Evolutionary conservation across 2,113 vertebrate genomes (phyloP).

Genomic region (Pelobates fuscus): DNA sequence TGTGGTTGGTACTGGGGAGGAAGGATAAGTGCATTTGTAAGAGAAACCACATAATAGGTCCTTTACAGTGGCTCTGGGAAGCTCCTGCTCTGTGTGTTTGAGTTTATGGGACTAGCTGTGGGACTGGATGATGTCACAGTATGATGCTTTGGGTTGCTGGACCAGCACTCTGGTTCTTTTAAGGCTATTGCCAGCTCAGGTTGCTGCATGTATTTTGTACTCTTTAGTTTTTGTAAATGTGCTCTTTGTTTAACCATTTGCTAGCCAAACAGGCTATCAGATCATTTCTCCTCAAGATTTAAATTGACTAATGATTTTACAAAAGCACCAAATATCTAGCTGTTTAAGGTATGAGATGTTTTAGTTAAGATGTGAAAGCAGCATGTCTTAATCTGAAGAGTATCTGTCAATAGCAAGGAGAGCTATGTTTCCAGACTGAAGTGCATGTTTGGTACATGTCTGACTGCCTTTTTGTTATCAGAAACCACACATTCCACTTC

Average conservation of each 20-base stretch:
- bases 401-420: too few relatives aligned
- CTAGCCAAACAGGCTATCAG: too few relatives aligned
- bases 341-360: too few relatives aligned
- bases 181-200: background rate
- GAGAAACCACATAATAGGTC: background rate
- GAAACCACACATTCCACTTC: conserved; percentile 3
- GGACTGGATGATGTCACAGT: background rate
- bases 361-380: too few relatives aligned
- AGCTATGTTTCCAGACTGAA: background rate
- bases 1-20: background rate
- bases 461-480: background rate
- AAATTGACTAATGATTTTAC: too few relatives aligned
- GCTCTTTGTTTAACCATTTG: background rate
- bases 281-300: too few relatives aligned
- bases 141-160: background rate
- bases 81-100: background rate
- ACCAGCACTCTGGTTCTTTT: background rate
- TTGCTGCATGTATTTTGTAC: too few relatives aligned
- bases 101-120: background rate
- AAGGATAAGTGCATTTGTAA: background rate
- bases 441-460: background rate
- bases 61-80: background rate
- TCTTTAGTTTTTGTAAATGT: background rate
- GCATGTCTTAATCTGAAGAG: too few relatives aligned
- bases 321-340: too few relatives aligned